Conservation (phyloP, 1,140 invertebrate species). For the Drosophila navojoa region DNA sequence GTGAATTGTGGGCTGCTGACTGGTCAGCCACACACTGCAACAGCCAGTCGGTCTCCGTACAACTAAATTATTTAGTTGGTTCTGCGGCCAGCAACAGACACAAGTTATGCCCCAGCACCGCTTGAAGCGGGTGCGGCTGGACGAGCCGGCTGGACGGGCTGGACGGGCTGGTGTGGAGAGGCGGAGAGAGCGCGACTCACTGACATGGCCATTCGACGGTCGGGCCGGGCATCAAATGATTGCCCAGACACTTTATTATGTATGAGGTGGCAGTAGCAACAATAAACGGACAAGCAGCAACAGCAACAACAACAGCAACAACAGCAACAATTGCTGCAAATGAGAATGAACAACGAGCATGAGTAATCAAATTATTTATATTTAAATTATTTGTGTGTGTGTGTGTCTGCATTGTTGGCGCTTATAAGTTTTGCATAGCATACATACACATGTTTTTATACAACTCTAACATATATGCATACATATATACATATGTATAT, state of each 20-base stretch:
- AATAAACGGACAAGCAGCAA: conserved; percentile 3
- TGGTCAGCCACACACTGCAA: conserved; percentile 63
- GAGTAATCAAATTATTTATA: conserved; percentile 81
- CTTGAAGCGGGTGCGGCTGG: conserved; percentile 17
- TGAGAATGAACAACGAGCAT: conserved; percentile 73
- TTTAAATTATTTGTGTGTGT: conserved; percentile 78
- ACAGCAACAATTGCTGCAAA: conserved; percentile 38
- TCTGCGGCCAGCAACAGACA: conserved; percentile 58
- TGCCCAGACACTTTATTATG: conserved; percentile 81
- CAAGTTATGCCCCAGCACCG: conserved; percentile 45
- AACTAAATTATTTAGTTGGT: conserved; percentile 79
- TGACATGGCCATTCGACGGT: conserved; percentile 52
- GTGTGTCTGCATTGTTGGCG: conserved; percentile 58
- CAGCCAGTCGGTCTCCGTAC: conserved; percentile 40
- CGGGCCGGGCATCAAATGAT: conserved; percentile 69
- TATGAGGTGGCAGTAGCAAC: conserved; percentile 56
- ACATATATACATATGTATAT: neutral
- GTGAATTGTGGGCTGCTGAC: conserved; percentile 48
- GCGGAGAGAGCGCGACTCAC: conserved; percentile 52
- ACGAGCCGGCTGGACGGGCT: neutral
- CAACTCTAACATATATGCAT: conserved; percentile 6
- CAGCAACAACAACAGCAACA: conserved; percentile 19
- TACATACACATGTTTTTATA: conserved; percentile 23
- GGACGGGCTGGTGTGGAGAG: neutral
- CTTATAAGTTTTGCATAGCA: conserved; percentile 55